Evolutionary conservation across 2,888 invertebrate species (phyloP).

Genomic region (Eurytoma adleriae): DNA sequence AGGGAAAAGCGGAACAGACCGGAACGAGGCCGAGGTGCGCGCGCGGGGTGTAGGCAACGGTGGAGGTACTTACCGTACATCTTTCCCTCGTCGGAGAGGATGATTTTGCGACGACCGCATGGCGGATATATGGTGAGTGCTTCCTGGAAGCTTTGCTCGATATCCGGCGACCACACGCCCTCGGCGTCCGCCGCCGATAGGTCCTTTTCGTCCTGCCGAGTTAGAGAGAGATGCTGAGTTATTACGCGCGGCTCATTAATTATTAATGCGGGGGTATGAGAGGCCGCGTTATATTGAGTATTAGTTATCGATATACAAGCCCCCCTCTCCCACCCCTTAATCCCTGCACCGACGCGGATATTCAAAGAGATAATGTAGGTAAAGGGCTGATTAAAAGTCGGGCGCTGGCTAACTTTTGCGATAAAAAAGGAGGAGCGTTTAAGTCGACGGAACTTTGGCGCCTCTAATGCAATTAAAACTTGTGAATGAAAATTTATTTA

Average conservation of each 20-base stretch:
- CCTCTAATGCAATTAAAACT: no score
- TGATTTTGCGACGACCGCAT: constrained; percentile 99
- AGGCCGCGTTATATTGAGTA: constrained; percentile 24
- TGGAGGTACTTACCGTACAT: constrained; percentile 96
- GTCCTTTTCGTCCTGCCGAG: constrained; percentile 87
- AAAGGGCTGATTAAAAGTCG: no score
- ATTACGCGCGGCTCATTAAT: constrained; percentile 34
- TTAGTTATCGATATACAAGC: constrained; percentile 40
- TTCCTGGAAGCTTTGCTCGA: constrained; percentile 99
- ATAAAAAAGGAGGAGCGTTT: no score
- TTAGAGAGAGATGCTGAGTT: constrained; percentile 3
- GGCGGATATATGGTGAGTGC: constrained; percentile 99
- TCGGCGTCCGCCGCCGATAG: constrained; percentile 98
- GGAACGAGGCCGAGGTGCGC: background rate
- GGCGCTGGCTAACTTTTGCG: no score
- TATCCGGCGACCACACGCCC: constrained; percentile 99
- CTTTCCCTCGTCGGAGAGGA: constrained; percentile 99
- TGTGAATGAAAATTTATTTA: no score
- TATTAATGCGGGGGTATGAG: constrained; percentile 25
- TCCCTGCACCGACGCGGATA: background rate
- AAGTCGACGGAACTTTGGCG: no score
- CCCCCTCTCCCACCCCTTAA: no score
- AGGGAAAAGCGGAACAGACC: no score
- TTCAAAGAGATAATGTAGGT: constrained; percentile 14
- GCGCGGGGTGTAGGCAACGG: background rate